Percentiles rank a stretch among this genome's conserved stretches.
These are phyloP conservation scores for Tetrapedia diversipes DNA, from an alignment of 2,888 invertebrate species.

Conservation along the genomic window DNA sequence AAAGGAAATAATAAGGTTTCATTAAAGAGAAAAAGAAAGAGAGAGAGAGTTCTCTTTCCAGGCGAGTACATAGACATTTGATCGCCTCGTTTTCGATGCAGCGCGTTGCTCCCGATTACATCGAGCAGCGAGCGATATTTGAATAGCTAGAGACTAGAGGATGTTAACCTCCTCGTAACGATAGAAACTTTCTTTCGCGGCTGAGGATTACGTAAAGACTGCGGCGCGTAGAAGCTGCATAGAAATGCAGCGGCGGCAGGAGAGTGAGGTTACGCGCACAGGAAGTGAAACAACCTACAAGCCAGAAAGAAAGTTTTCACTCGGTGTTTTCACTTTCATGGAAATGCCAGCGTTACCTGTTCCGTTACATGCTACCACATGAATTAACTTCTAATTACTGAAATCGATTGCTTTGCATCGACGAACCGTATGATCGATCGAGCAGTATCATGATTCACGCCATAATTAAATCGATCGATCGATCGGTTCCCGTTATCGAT, in stretches of 20 bases:
- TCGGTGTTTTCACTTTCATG: constrained; percentile 82
- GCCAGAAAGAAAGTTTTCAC: constrained; percentile 82
- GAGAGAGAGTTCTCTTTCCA: constrained; percentile 1
- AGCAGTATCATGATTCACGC: neutral
- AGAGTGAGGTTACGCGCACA: constrained; percentile 81
- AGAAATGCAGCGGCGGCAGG: constrained; percentile 76
- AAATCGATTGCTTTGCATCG: constrained; percentile 62
- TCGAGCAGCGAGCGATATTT: constrained; percentile 60
- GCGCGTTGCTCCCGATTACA: constrained; percentile 40
- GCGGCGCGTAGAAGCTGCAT: constrained; percentile 75
- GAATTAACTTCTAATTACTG: constrained; percentile 73
- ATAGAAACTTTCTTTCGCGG: constrained; percentile 82
- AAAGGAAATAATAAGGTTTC: constrained; percentile 14
- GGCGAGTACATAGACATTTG: constrained; percentile 14
- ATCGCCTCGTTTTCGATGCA: constrained; percentile 26
- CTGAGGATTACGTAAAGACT: constrained; percentile 80
- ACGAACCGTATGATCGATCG: constrained; percentile 32
- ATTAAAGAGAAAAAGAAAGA: constrained; percentile 10
- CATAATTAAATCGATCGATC: constrained; percentile 22
- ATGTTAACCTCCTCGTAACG: constrained; percentile 80
- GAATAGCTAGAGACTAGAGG: constrained; percentile 72
- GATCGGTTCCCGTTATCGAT: neutral
- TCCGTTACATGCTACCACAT: constrained; percentile 70
- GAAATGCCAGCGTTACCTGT: constrained; percentile 74
- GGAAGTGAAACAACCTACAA: constrained; percentile 81